Conservation (phyloP, 2,113 vertebrate species). For the Murina feae region DNA sequence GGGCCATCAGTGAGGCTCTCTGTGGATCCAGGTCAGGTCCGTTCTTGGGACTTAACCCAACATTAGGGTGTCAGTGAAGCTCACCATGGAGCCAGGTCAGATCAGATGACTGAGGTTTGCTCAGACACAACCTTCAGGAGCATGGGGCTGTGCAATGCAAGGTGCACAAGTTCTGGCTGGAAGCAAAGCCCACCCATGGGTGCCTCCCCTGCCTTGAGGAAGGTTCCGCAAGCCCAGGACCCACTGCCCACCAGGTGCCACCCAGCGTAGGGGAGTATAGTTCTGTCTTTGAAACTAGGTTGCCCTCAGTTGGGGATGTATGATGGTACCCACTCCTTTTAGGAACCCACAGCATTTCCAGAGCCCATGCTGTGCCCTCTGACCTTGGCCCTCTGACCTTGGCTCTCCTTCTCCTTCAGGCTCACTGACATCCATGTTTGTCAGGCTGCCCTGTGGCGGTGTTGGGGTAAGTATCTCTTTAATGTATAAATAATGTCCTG, state of each 20-base stretch:
- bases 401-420: slow-evolving; percentile 76
- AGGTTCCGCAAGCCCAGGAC: not conserved
- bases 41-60: not conserved
- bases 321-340: fast-evolving
- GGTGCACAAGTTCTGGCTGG: fast-evolving
- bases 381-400: not conserved
- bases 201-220: not conserved
- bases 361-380: fast-evolving
- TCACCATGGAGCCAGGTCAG: not conserved
- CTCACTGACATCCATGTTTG: slow-evolving; percentile 93
- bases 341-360: fast-evolving
- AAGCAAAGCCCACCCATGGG: fast-evolving
- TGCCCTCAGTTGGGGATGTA: fast-evolving
- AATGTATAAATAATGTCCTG: slow-evolving; percentile 82
- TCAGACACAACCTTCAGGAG: fast-evolving
- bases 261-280: fast-evolving
- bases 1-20: not conserved
- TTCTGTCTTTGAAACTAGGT: not conserved
- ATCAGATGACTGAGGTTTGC: not conserved
- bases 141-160: fast-evolving
- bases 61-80: not conserved
- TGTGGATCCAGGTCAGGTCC: not conserved
- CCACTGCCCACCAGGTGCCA: not conserved
- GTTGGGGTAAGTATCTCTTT: slow-evolving; percentile 92
- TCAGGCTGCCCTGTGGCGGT: slow-evolving; percentile 95